Evolutionary conservation across 2,113 vertebrate species (phyloP).

Genomic region (Phaethon lepturus): DNA sequence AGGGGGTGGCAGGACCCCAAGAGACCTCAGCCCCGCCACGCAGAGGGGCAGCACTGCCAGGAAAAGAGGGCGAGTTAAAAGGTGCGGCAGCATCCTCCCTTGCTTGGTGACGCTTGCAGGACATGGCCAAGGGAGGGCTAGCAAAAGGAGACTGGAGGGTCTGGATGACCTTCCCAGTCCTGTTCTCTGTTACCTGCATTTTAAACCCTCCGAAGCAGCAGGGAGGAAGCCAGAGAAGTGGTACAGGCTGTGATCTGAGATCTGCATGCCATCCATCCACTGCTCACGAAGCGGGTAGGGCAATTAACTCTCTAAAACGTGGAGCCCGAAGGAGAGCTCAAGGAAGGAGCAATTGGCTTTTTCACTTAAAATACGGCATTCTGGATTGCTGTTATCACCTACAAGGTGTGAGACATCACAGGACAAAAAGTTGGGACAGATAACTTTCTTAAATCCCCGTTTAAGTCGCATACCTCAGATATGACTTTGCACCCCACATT

Average conservation of each 20-base stretch:
- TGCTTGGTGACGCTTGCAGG: neutral
- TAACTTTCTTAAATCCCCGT: neutral
- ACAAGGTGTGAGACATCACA: neutral
- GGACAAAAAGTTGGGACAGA: neutral
- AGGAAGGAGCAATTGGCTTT: neutral
- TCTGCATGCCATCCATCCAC: rapidly evolving
- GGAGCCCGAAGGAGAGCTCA: neutral
- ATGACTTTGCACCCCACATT: neutral
- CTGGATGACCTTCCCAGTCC: neutral
- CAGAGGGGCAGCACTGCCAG: neutral
- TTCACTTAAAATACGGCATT: neutral
- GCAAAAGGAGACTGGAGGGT: neutral
- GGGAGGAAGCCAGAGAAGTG: neutral
- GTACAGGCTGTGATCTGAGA: neutral
- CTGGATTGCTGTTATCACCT: neutral
- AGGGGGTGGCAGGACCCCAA: neutral
- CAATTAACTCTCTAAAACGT: neutral
- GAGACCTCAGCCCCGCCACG: neutral
- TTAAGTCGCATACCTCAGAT: neutral
- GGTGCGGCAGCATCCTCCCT: neutral
- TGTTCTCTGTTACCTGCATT: neutral
- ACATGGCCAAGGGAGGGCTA: neutral
- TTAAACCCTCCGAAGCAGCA: neutral
- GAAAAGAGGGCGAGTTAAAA: neutral
- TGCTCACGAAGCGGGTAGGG: neutral